Evolutionary conservation across 53 echinoderm and acorn worm genomes (phyloP), one percentile per base, ranked within the genome.

Genomic region (Patiria pectinifera): DNA sequence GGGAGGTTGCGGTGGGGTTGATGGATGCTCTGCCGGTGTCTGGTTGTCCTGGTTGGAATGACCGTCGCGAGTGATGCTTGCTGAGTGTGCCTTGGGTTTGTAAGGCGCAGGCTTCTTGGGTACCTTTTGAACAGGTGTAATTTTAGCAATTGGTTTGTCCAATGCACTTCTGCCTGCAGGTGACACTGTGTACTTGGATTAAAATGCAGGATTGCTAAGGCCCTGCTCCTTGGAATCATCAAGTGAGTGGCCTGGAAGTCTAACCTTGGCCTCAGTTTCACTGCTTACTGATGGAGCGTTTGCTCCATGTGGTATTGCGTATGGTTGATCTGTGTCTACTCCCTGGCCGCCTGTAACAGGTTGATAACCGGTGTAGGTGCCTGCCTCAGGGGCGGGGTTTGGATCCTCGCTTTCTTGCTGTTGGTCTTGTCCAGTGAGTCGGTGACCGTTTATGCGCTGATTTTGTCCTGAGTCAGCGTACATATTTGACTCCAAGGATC

Each of bases 21-120:
- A 3, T 7, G 11, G 76, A 24, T 11, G 23, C 25, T 23, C 25
- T 76, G 76, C 3, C 11, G 6, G 11, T 11, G 4, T 43, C 76
- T 24, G 25, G 25, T 11, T 76, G 11, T 76, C 76, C 25, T 76
- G 76, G 76, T 76, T 24, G 76, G 25, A 43, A 24, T n/a, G 25
- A 24, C 35, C 11, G 11, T n/a, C 76, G 12, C 71, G 76, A 35
- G 76, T 35, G 26, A 25, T 10, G 24, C 76, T 24, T 2, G 35
- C 21, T 24, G 8, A 0, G 25, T 24, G 11, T 76, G 26, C 76
- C 25, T 76, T 76, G 25, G 76, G 21, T 35, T 76, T 76, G 76
- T 76, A 83, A 26, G 83, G 83, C 24, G 47, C 49, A 59, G 83
- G 83, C 24, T 83, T 53, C 24, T 19, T 58, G 59, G 83, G 83